Percentiles rank a stretch among this genome's conserved stretches.
Evolutionary conservation across 2,113 vertebrate species (phyloP).

Genomic region (Alaudala cheleensis): DNA sequence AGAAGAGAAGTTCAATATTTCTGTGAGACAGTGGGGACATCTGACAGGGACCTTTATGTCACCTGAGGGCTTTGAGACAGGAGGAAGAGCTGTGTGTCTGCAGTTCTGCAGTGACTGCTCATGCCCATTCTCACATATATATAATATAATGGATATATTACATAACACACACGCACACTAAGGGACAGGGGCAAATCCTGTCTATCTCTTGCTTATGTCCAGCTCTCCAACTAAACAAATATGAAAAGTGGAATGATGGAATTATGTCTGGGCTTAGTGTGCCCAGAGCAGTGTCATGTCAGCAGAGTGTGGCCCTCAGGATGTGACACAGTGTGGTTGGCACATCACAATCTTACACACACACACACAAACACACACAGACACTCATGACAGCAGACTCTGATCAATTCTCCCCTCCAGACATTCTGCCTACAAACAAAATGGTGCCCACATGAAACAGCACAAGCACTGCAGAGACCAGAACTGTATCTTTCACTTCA

Average conservation of each 20-base stretch:
- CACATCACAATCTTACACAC: background rate
- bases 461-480: background rate
- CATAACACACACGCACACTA: background rate
- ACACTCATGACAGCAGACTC: fast-evolving
- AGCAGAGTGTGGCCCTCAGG: background rate
- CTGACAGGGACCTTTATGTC: background rate
- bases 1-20: background rate
- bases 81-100: background rate
- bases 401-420: background rate
- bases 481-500: background rate
- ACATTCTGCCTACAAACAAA: background rate
- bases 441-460: background rate
- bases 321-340: background rate
- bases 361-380: too few relatives aligned
- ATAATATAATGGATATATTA: too few relatives aligned
- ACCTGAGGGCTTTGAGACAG: background rate
- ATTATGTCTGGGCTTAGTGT: background rate
- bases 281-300: background rate
- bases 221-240: background rate
- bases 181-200: background rate
- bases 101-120: background rate
- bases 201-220: background rate
- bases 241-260: background rate
- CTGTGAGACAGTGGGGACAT: background rate
- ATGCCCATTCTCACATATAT: background rate